These are phyloP conservation scores for Lapara coniferarum DNA, from an alignment of 2,888 invertebrate genomes.

Conservation along the genomic window DNA sequence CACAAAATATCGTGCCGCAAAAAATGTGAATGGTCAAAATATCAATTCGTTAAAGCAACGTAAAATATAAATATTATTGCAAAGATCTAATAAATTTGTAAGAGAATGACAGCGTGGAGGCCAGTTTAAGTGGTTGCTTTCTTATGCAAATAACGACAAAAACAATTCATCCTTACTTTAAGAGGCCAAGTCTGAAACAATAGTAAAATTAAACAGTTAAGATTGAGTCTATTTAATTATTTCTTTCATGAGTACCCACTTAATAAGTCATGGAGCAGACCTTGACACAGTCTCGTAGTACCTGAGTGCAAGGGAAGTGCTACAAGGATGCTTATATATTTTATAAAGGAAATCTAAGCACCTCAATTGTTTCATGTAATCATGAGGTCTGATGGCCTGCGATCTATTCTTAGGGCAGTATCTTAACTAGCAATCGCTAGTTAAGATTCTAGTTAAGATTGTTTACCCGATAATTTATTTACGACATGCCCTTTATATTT, in stretches of 20 bases:
- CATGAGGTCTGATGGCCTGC: too few relatives aligned
- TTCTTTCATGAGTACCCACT: conserved; percentile 61
- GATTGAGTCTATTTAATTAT: conserved; percentile 64
- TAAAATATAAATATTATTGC: background rate
- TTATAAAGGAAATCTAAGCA: conserved; percentile 42
- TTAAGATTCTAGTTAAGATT: too few relatives aligned
- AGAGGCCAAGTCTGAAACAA: conserved; percentile 63
- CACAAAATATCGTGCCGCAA: too few relatives aligned
- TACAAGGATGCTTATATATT: conserved; percentile 54
- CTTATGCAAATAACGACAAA: conserved; percentile 47
- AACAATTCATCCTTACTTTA: conserved; percentile 49
- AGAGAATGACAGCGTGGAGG: conserved; percentile 21
- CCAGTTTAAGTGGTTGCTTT: conserved; percentile 29
- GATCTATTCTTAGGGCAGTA: too few relatives aligned
- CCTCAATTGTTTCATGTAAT: too few relatives aligned
- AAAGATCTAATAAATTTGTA: conserved; percentile 3
- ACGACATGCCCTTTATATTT: too few relatives aligned
- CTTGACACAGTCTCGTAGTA: conserved; percentile 64
- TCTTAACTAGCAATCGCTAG: too few relatives aligned
- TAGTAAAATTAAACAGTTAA: conserved; percentile 61
- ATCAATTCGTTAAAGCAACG: background rate
- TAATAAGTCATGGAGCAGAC: conserved; percentile 53
- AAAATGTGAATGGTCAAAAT: background rate
- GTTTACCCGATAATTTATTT: too few relatives aligned
- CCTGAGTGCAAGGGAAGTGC: conserved; percentile 63